phyloP scores from a whole-genome alignment of 2,797 vertebrate species.

The Chiloscyllium punctatum region DNA sequence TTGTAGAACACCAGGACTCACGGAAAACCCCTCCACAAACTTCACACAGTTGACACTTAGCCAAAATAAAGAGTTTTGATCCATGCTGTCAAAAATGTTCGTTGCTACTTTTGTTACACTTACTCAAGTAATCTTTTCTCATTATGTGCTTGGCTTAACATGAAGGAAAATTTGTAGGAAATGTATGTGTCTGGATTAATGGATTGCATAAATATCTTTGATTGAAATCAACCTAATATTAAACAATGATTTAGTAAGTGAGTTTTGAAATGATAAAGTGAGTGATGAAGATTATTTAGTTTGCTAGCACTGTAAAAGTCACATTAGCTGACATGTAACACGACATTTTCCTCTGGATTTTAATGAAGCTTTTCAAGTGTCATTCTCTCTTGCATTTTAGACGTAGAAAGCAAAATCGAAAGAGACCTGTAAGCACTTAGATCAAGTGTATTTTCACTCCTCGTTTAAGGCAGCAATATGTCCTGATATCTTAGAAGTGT shows the following conservation, averaged over 20 bases:
- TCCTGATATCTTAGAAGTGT: background rate
- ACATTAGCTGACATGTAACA: background rate
- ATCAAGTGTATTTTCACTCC: background rate
- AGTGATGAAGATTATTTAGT: constrained; percentile 7
- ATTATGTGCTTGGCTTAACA: background rate
- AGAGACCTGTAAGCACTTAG: background rate
- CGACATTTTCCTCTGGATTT: constrained; percentile 7
- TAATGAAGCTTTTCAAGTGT: background rate
- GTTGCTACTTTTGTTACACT: background rate
- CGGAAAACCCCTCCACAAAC: too few species aligned
- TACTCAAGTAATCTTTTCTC: background rate
- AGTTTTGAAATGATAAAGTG: background rate
- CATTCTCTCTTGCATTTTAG: background rate
- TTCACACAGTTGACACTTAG: too few species aligned
- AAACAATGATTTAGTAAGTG: background rate
- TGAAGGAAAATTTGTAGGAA: background rate
- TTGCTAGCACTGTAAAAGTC: background rate
- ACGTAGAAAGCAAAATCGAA: background rate
- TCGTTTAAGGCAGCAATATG: background rate
- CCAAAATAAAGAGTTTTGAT: too few species aligned
- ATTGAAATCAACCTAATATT: background rate
- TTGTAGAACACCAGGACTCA: too few species aligned
- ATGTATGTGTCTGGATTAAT: background rate
- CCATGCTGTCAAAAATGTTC: too few species aligned
- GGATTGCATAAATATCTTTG: background rate